These are phyloP conservation scores for Phaethornis superciliosus DNA, from an alignment of 2,113 vertebrate species.

Conservation along the genomic window DNA sequence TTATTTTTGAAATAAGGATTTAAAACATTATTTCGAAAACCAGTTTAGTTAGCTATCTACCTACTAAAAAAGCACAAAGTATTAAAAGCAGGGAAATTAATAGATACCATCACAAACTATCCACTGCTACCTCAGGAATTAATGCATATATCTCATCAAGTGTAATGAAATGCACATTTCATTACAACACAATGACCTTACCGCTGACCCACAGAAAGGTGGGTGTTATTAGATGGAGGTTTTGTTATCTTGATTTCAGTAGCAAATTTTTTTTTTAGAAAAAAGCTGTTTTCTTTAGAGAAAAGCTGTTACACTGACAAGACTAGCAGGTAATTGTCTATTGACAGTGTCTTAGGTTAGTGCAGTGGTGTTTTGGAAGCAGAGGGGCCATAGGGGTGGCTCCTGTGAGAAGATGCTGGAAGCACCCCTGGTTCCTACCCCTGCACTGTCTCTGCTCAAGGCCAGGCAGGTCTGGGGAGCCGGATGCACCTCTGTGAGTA, in stretches of 20 bases:
- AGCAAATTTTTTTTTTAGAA: background rate
- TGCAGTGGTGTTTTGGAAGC: too few species aligned
- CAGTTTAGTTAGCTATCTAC: slow-evolving; percentile 28
- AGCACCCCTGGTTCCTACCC: too few species aligned
- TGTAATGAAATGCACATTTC: slow-evolving; percentile 28
- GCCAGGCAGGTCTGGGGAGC: too few species aligned
- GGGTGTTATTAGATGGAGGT: background rate
- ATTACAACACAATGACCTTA: slow-evolving; percentile 1
- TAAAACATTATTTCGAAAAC: background rate
- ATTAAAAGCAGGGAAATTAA: slow-evolving; percentile 44
- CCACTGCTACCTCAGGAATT: slow-evolving; percentile 1
- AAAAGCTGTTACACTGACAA: background rate
- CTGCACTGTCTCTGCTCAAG: too few species aligned
- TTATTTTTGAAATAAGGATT: background rate
- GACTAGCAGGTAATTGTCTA: slow-evolving; percentile 17
- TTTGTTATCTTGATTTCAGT: background rate
- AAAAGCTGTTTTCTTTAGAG: background rate
- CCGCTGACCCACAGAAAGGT: background rate
- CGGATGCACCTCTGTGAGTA: too few species aligned
- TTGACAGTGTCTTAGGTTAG: background rate
- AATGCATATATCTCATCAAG: slow-evolving; percentile 13
- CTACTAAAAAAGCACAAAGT: slow-evolving; percentile 14
- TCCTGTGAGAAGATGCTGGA: too few species aligned
- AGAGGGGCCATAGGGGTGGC: too few species aligned
- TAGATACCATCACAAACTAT: background rate